A percentile compares a stretch with the other conserved stretches of the same genome.
These are phyloP conservation scores for Neosilurus mollespiculum DNA, from an alignment of 2,797 vertebrate genomes.

Conservation along the genomic window DNA sequence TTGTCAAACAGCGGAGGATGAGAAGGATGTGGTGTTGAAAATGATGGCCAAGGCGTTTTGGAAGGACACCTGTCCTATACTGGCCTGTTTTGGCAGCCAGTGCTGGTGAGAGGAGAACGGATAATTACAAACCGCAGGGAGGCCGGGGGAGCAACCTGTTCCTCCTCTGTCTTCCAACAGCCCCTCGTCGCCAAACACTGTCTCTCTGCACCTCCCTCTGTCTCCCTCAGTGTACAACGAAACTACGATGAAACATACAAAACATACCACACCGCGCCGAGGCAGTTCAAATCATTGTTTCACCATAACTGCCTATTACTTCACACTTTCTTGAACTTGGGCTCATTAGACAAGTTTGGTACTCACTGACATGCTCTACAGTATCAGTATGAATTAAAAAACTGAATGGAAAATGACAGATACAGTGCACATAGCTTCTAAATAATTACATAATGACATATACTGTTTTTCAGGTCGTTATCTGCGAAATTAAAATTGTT, in stretches of 20 bases:
- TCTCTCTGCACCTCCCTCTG: slow-evolving; percentile 26
- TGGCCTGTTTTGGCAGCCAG: slow-evolving; percentile 55
- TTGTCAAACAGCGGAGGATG: background rate
- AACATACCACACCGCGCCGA: background rate
- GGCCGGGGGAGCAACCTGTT: slow-evolving; percentile 61
- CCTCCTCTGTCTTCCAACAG: slow-evolving; percentile 58
- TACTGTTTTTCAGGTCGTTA: background rate
- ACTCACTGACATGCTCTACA: background rate
- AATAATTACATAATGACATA: background rate
- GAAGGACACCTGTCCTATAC: slow-evolving; percentile 57
- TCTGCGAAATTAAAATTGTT: background rate
- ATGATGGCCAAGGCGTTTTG: slow-evolving; percentile 47
- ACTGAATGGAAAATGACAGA: background rate
- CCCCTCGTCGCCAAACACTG: slow-evolving; percentile 49
- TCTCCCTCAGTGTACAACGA: slow-evolving; percentile 10
- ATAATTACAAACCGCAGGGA: slow-evolving; percentile 65
- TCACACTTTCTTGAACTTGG: background rate
- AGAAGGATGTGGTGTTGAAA: slow-evolving; percentile 31
- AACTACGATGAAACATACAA: background rate
- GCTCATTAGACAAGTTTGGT: background rate
- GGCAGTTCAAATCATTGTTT: background rate
- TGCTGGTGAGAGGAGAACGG: slow-evolving; percentile 53
- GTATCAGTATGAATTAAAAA: background rate
- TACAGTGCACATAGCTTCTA: background rate
- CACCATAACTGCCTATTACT: background rate